Conservation (phyloP, 2,888 invertebrate genomes). For the Tetrapedia diversipes region DNA sequence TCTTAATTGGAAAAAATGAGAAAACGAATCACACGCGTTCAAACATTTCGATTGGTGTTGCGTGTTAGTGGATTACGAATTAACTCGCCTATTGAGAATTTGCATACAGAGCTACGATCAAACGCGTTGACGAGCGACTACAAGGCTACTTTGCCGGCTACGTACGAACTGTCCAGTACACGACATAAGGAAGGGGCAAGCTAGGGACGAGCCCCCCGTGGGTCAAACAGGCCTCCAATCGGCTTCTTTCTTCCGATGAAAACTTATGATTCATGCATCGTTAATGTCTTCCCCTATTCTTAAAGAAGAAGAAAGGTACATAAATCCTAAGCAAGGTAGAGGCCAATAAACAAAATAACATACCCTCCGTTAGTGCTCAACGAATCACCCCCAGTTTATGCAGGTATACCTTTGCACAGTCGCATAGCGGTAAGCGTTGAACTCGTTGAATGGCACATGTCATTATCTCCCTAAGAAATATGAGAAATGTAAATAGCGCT, state of each 20-base stretch:
- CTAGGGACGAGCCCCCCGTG: conserved; percentile 57
- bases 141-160: conserved; percentile 31
- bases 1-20: neutral
- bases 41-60: neutral
- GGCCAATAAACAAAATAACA: neutral
- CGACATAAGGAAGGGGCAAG: conserved; percentile 31
- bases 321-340: conserved; percentile 11
- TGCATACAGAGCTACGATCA: neutral
- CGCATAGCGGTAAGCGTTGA: conserved; percentile 5
- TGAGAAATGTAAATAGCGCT: conserved; percentile 22
- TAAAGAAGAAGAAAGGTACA: neutral
- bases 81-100: conserved; percentile 4
- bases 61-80: neutral
- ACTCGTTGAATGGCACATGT: neutral
- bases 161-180: conserved; percentile 39
- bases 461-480: conserved; percentile 8
- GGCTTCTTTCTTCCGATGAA: conserved; percentile 52
- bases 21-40: neutral
- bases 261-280: conserved; percentile 55
- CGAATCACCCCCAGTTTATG: neutral
- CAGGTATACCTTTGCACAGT: conserved; percentile 21
- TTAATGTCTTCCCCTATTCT: conserved; percentile 19
- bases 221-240: conserved; percentile 54
- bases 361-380: neutral
- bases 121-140: conserved; percentile 16